Base-by-base conservation (phyloP, 2,888 invertebrate species). In the Uloborus plumipes region DNA sequence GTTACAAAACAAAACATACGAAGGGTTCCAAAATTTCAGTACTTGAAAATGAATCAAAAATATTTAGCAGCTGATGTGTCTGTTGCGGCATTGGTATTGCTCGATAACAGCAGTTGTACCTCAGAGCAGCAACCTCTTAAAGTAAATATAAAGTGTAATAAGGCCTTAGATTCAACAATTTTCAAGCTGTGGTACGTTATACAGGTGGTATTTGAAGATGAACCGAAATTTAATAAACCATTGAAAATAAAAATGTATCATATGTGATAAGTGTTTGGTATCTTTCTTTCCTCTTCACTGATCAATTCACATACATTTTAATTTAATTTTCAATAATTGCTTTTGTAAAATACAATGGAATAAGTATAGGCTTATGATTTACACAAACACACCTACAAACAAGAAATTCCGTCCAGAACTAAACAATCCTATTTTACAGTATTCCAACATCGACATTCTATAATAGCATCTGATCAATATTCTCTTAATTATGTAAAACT, bases 211-310 rank as follows among this genome's bases (percentile, higher is more conserved):
- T 82, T 58, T 71, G 72, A 82, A 82, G 66, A 79, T 49, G 22
- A 67, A 55, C 50, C 65, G 77, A 77, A 78, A 80, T 69, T 53
- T 66, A 81, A 58, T 74, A 69, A 80, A 80, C 75, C 72, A 78
- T 72, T 78, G 78, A 78, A 81, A 81, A 74, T 81, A 70, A 81
- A 81, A 74, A 81, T 74, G 80, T 81, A 81, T 64, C 70, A 81
- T 81, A 81, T 80, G 26, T 66, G 51, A 26, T 22, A 55, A 55
- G 18, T n/a, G 55, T 55, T 55, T 55, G 55, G 55, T 39, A 39
- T 39, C 39, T 39, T 39, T 39, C 9, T 39, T 39, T 1, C 39
- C 26, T 39, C 39, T 39, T 39, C 39, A 39, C 39, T 39, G 9
- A 39, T 6, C 39, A 39, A 39, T 6, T 39, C 9, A 39, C 39